Evolutionary conservation across 1,140 invertebrate genomes (phyloP).

Genomic region (Drosophila biarmipes): DNA sequence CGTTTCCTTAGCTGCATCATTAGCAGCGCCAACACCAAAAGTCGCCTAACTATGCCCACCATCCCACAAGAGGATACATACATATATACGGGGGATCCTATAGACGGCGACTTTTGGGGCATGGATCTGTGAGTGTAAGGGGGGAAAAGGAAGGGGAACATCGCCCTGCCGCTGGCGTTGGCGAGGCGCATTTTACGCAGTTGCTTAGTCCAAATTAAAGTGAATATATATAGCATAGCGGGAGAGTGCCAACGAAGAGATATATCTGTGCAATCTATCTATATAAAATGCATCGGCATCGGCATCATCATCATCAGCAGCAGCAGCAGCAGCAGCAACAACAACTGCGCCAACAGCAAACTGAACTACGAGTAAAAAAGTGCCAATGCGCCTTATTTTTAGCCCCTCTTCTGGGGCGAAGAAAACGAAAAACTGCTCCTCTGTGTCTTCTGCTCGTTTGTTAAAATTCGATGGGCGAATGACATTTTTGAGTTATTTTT

Average conservation of each 20-base stretch:
- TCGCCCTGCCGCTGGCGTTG: constrained; percentile 61
- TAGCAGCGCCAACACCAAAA: constrained; percentile 83
- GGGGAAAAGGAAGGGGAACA: constrained; percentile 15
- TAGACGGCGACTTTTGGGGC: not conserved
- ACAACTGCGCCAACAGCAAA: constrained; percentile 29
- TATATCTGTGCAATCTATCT: constrained; percentile 66
- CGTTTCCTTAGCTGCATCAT: constrained; percentile 83
- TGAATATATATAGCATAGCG: constrained; percentile 48
- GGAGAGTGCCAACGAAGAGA: constrained; percentile 53
- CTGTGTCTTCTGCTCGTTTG: constrained; percentile 61
- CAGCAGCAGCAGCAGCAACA: constrained; percentile 24
- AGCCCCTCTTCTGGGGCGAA: constrained; percentile 48
- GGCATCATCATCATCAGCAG: constrained; percentile 8
- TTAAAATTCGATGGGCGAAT: constrained; percentile 83
- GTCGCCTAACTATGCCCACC: constrained; percentile 69
- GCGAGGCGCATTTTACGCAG: constrained; percentile 74
- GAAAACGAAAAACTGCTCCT: constrained; percentile 17
- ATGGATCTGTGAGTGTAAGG: not conserved
- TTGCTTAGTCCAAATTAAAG: constrained; percentile 75
- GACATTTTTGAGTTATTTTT: constrained; percentile 84
- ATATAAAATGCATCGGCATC: constrained; percentile 61
- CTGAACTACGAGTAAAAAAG: constrained; percentile 44
- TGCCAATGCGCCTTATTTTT: constrained; percentile 56
- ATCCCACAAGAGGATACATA: constrained; percentile 18
- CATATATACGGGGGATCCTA: not conserved